A percentile compares a stretch with the other conserved stretches of the same genome.
These are phyloP conservation scores for Haliclona indistincta DNA, from an alignment of 37 sponge, comb jelly and placozoan genomes.

Conservation along the genomic window DNA sequence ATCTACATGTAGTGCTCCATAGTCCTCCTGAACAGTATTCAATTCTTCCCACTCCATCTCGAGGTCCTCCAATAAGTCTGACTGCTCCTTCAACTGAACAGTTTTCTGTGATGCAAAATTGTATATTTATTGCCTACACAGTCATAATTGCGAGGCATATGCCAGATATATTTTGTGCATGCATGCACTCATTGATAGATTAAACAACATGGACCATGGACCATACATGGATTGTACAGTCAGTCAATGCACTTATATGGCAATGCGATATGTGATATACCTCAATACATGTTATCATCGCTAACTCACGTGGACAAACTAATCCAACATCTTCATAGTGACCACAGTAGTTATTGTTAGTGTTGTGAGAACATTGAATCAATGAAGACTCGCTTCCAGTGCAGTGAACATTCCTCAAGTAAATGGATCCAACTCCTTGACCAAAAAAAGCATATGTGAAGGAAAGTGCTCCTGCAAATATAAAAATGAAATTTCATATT, in stretches of 20 bases:
- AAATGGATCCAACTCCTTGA: not conserved
- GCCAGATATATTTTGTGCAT: too few species aligned
- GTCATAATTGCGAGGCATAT: too few species aligned
- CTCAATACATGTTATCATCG: too few species aligned
- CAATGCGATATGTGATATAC: too few species aligned
- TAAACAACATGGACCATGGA: too few species aligned
- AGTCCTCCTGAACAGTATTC: not conserved
- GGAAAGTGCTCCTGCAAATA: too few species aligned
- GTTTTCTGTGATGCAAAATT: too few species aligned
- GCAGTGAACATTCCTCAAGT: slow-evolving; percentile 22
- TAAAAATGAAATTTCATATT: too few species aligned
- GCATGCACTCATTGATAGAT: too few species aligned
- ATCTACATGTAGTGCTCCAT: not conserved
- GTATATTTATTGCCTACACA: too few species aligned
- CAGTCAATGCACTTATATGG: too few species aligned
- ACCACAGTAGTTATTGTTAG: slow-evolving; percentile 14
- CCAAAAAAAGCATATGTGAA: slow-evolving; percentile 12
- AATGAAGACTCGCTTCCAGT: slow-evolving; percentile 14
- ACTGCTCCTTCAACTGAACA: not conserved
- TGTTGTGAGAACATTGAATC: not conserved
- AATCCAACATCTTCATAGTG: slow-evolving; percentile 41
- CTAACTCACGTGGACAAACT: not conserved
- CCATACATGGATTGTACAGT: too few species aligned
- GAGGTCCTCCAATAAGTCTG: not conserved
- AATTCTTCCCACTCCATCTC: not conserved